phyloP scores from a whole-genome alignment of 2,888 invertebrate species.

The Pandemis heparana region DNA sequence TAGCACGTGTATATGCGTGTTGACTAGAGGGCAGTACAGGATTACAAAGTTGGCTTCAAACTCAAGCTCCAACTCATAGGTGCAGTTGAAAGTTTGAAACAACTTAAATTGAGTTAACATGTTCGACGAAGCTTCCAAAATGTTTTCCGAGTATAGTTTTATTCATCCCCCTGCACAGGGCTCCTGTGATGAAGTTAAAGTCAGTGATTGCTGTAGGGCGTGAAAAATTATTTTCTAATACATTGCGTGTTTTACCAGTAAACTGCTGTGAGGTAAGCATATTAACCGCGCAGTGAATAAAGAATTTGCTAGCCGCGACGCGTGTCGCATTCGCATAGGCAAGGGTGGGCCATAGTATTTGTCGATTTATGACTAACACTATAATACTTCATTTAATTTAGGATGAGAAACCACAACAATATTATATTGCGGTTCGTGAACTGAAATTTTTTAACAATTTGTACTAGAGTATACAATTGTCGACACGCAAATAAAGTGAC shows the following conservation, averaged over 20 bases:
- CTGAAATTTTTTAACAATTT: too few relatives aligned
- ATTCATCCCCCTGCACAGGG: neutral
- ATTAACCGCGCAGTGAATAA: too few relatives aligned
- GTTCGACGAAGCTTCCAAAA: conserved; percentile 21
- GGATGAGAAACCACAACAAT: too few relatives aligned
- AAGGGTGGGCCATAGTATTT: too few relatives aligned
- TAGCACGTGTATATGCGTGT: neutral
- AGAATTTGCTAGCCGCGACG: neutral
- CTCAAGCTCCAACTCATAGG: conserved; percentile 21
- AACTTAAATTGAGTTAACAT: conserved; percentile 41
- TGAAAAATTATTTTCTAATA: neutral
- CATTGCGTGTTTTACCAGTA: too few relatives aligned
- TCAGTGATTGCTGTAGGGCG: neutral
- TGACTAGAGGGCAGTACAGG: conserved; percentile 10
- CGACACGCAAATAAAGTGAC: too few relatives aligned
- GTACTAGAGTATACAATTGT: too few relatives aligned
- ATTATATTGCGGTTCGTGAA: too few relatives aligned
- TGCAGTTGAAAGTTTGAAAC: conserved; percentile 22
- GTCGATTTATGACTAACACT: too few relatives aligned
- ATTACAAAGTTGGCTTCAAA: conserved; percentile 22
- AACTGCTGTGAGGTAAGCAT: too few relatives aligned
- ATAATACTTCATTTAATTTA: too few relatives aligned
- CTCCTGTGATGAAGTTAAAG: neutral
- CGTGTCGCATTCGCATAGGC: too few relatives aligned
- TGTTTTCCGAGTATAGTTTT: conserved; percentile 16